These are phyloP conservation scores for Xerus inauris DNA, from an alignment of 2,113 vertebrate species.

Conservation along the genomic window DNA sequence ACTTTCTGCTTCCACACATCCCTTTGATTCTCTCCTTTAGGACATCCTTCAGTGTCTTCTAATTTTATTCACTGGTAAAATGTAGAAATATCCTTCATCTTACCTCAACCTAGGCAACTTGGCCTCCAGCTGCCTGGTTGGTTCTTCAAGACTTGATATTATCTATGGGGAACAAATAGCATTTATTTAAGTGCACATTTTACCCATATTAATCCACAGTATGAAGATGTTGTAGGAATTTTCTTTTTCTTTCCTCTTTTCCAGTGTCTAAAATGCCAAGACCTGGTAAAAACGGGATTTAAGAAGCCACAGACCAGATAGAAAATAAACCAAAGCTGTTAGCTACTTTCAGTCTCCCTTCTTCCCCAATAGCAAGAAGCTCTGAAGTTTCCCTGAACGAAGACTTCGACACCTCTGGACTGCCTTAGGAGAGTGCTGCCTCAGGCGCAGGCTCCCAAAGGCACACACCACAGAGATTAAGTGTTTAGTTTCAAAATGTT, in stretches of 20 bases:
- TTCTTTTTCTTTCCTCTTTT: background rate
- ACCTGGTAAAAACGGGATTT: background rate
- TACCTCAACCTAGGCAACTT: background rate
- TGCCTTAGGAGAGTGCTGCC: background rate
- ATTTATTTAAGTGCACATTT: background rate
- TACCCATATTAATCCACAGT: background rate
- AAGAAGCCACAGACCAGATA: background rate
- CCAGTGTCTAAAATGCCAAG: background rate
- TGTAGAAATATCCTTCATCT: background rate
- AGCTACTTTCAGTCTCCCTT: background rate
- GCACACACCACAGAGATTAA: conserved; percentile 68
- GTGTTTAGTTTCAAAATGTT: conserved; percentile 76
- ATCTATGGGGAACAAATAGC: background rate
- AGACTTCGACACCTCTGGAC: conserved; percentile 44
- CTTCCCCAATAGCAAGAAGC: background rate
- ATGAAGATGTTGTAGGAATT: background rate
- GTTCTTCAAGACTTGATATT: background rate
- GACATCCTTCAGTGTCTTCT: background rate
- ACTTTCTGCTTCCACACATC: background rate
- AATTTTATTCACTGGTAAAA: background rate
- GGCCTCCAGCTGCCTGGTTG: background rate
- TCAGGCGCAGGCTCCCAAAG: background rate
- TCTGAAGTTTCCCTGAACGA: conserved; percentile 29
- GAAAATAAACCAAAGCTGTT: conserved; percentile 25
- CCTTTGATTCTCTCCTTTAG: background rate